Conservation (phyloP, 2,888 invertebrate species). For the Cheilosia urbana region DNA sequence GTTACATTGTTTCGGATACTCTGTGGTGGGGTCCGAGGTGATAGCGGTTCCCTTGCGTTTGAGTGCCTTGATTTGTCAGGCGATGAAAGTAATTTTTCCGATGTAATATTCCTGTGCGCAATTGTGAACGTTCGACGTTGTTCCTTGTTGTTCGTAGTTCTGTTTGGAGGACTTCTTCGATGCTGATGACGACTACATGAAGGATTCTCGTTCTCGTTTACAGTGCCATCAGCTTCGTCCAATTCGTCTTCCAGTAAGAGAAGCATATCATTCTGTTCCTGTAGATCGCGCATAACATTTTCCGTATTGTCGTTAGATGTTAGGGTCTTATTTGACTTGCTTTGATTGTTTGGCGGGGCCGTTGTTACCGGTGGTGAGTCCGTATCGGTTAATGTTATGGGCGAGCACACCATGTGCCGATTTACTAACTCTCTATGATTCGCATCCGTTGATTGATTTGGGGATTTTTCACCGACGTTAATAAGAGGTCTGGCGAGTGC, state of each 20-base stretch:
- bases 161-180: not conserved
- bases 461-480: not conserved
- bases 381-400: conserved; percentile 43
- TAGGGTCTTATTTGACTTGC: not conserved
- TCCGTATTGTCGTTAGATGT: not conserved
- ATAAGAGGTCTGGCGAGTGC: not conserved
- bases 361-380: conserved; percentile 8
- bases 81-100: conserved; percentile 27
- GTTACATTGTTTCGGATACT: not conserved
- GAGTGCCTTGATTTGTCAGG: conserved; percentile 14
- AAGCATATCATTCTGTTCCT: conserved; percentile 40
- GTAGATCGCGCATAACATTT: conserved; percentile 12
- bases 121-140: conserved; percentile 45
- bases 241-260: not conserved
- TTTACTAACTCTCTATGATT: not conserved
- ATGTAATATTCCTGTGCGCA: conserved; percentile 9
- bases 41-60: not conserved
- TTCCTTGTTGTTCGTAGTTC: not conserved
- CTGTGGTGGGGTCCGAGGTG: conserved; percentile 8
- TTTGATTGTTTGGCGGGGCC: not conserved
- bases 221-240: not conserved
- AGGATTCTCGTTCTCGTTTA: not conserved
- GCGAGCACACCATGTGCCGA: conserved; percentile 11
- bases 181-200: not conserved
- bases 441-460: not conserved